Evolutionary conservation across 2,888 invertebrate species (phyloP).

Genomic region (Andrena bicolor): DNA sequence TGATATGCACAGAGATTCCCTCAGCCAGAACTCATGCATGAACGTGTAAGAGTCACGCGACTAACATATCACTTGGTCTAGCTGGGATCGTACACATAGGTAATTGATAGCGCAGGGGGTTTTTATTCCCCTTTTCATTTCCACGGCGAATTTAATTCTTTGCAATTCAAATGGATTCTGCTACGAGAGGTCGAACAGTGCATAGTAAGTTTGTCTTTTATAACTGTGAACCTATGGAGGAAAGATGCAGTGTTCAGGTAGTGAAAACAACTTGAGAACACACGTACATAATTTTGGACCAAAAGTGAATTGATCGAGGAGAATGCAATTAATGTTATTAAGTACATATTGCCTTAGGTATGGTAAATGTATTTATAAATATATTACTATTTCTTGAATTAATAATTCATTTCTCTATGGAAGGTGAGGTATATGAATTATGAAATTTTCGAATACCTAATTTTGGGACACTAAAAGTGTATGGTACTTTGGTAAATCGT

Average conservation of each 20-base stretch:
- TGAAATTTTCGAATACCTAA: no score
- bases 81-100: conserved; percentile 22
- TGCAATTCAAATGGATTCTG: conserved; percentile 36
- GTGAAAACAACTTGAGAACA: conserved; percentile 3
- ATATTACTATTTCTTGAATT: no score
- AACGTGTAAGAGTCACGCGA: conserved; percentile 54
- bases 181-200: conserved; percentile 1
- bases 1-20: conserved; percentile 38
- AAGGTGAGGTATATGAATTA: no score
- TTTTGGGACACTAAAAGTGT: no score
- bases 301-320: not conserved
- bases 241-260: conserved; percentile 23
- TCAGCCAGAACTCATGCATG: not conserved
- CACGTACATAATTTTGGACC: not conserved
- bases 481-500: no score
- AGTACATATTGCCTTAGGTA: no score
- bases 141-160: conserved; percentile 49
- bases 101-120: conserved; percentile 40
- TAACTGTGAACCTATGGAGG: not conserved
- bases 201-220: conserved; percentile 21
- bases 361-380: no score
- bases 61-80: conserved; percentile 32
- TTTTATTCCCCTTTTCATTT: conserved; percentile 49
- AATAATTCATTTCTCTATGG: no score
- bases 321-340: not conserved